Conservation (phyloP, 2,797 vertebrate genomes). For the Clarias platycephalus region DNA sequence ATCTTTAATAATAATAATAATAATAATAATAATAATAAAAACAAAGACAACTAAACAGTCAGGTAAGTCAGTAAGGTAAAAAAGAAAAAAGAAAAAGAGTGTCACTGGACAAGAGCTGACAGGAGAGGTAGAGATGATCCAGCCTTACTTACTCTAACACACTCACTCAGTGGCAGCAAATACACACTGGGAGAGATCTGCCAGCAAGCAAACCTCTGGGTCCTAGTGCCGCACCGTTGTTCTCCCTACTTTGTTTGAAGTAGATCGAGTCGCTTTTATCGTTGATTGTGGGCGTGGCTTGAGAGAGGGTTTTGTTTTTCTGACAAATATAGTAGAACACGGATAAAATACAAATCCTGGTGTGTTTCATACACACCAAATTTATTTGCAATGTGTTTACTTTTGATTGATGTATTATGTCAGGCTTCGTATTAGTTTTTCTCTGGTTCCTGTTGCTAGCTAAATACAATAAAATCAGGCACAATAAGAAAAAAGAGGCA, state of each 20-base stretch:
- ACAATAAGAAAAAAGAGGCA: not conserved
- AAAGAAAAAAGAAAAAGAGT: no score
- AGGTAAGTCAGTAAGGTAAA: no score
- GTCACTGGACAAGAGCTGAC: not conserved
- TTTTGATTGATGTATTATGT: not conserved
- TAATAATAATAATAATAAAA: not conserved
- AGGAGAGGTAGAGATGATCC: slow-evolving; percentile 1
- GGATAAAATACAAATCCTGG: not conserved
- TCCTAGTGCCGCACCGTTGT: not conserved
- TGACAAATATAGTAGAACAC: not conserved
- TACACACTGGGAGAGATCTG: not conserved
- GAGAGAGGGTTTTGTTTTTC: not conserved
- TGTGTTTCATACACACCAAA: not conserved
- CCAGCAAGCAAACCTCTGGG: not conserved
- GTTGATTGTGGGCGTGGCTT: not conserved
- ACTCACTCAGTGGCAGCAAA: not conserved
- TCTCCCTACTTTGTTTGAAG: not conserved
- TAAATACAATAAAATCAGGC: not conserved
- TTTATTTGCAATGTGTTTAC: not conserved
- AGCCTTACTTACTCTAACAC: not conserved
- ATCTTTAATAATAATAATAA: not conserved
- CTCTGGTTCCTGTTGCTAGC: not conserved
- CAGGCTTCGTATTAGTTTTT: not conserved
- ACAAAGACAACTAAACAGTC: not conserved
- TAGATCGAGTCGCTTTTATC: not conserved